Evolutionary conservation across 2,113 vertebrate genomes (phyloP), one percentile per base, ranked within the genome.

Genomic region (Calcarius ornatus): DNA sequence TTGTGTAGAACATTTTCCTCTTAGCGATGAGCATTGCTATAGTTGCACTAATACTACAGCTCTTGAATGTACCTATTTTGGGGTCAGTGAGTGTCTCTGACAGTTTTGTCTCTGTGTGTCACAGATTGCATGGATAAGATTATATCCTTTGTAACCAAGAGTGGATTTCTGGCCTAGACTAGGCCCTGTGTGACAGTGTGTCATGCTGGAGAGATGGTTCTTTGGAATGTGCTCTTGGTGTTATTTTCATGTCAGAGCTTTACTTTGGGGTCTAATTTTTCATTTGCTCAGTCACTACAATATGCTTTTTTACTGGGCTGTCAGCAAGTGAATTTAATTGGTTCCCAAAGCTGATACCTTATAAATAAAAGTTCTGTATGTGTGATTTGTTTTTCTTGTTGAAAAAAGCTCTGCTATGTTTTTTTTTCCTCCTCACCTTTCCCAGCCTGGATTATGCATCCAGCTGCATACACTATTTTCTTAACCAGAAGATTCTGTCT

Each of bases 21-120:
- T 57, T 28, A 15, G 20, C 47, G 42, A 61, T 33, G 19, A 53
- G 22, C 22, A 37, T 1, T 56, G 42, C 15, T 51, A 11, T 0
- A 35, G 28, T 40, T 93, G 35, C 61, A 30, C 4, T 81, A 57
- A 23, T 59, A 30, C 23, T 68, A 19, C 38, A 75, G 17, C 47
- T 81, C 40, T 76, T 48, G 0, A 64, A 10, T 60, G 50, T 31
- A 18, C 27, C 35, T 64, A 0, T 20, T 83, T 56, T 5, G 10
- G 20, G 28, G 6, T 51, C 0, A 0, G 2, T 14, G 60, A 15
- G 40, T 59, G 43, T n/a, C 65, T 86, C 17, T 40, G 66, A 11
- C 11, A 22, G 18, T 75, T 81, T 48, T 88, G 27, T 15, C 27
- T 66, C 23, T 22, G 35, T 54, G 6, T 37, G 16, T 42, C 57